phyloP scores from a whole-genome alignment of 2,797 vertebrate species.

The Merluccius polli region DNA sequence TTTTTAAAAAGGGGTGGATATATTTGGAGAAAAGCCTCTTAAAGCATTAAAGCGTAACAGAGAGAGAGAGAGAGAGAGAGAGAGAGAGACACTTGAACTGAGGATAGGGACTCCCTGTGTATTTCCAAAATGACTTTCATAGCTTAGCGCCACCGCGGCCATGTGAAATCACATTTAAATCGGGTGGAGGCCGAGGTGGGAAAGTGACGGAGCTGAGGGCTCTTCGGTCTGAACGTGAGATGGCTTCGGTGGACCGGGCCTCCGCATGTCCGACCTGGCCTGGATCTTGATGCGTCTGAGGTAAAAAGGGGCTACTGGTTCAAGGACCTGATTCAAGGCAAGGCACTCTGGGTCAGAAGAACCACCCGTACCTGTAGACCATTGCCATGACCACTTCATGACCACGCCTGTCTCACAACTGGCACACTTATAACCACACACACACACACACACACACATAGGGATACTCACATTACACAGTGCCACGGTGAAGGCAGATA shows the following conservation, averaged over 20 bases:
- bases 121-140: background rate
- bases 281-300: conserved; percentile 40
- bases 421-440: background rate
- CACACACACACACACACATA: background rate
- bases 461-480: background rate
- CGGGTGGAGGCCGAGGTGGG: background rate
- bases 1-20: background rate
- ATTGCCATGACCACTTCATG: background rate
- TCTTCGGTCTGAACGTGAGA: conserved; percentile 46
- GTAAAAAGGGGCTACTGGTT: conserved; percentile 26
- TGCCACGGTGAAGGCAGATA: background rate
- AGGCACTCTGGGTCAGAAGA: background rate
- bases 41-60: background rate
- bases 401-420: conserved; percentile 11
- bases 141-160: background rate
- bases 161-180: background rate
- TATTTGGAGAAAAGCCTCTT: background rate
- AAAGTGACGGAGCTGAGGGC: conserved; percentile 30
- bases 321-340: background rate
- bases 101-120: background rate
- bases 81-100: background rate
- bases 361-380: background rate
- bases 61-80: conserved; percentile 9
- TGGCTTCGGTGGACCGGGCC: conserved; percentile 44
- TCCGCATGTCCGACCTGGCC: conserved; percentile 48